phyloP scores from a whole-genome alignment of 2,113 vertebrate species.

The Corythaeola cristata region DNA sequence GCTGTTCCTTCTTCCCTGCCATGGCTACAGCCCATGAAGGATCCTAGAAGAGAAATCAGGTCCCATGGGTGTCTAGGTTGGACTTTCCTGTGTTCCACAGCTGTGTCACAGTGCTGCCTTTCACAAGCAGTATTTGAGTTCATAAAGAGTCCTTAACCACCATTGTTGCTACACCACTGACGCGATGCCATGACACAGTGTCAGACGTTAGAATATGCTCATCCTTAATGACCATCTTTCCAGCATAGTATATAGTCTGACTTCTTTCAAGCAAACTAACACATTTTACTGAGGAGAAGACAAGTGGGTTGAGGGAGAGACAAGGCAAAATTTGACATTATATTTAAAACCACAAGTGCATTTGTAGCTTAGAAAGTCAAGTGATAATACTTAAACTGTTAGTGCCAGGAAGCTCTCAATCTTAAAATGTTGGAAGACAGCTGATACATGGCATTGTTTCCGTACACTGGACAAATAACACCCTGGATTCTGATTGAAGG shows the following conservation, averaged over 20 bases:
- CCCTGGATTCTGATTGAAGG: not conserved
- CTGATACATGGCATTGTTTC: not conserved
- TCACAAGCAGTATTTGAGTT: not conserved
- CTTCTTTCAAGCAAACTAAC: not conserved
- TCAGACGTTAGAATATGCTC: not conserved
- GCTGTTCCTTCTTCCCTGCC: not conserved
- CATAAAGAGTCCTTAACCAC: not conserved
- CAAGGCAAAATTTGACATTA: not conserved
- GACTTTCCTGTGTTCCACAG: not conserved
- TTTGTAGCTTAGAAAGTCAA: not conserved
- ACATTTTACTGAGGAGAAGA: not conserved
- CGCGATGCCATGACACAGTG: fast-evolving
- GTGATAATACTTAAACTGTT: not conserved
- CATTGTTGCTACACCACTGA: too few relatives aligned
- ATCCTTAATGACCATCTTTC: not conserved
- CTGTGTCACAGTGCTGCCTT: not conserved
- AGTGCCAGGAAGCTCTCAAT: not conserved
- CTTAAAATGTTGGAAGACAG: not conserved
- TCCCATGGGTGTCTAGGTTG: not conserved
- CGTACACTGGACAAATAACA: not conserved
- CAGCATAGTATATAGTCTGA: not conserved
- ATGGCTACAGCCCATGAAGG: not conserved
- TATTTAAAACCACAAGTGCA: not conserved
- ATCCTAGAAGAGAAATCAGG: not conserved
- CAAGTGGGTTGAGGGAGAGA: not conserved